These are phyloP conservation scores for Artibeus lituratus DNA, from an alignment of 2,797 vertebrate species.

Conservation along the genomic window DNA sequence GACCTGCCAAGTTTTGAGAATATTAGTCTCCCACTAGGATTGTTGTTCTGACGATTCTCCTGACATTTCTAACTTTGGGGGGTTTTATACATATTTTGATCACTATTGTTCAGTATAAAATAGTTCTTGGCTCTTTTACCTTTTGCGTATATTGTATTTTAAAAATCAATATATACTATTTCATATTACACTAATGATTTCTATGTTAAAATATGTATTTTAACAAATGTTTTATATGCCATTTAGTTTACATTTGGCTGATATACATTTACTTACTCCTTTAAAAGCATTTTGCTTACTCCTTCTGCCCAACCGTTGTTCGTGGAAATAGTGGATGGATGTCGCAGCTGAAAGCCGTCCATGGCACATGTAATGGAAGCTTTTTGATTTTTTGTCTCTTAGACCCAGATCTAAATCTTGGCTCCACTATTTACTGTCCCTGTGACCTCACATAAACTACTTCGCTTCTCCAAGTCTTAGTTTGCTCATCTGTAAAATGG, in stretches of 20 bases:
- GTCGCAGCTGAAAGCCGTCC: background rate
- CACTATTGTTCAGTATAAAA: background rate
- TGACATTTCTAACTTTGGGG: background rate
- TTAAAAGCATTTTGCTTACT: background rate
- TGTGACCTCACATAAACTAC: background rate
- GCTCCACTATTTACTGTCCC: background rate
- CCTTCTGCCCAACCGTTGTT: background rate
- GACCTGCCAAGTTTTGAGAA: background rate
- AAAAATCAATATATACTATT: background rate
- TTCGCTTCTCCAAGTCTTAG: background rate
- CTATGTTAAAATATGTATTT: conserved; percentile 5
- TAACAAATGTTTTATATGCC: background rate
- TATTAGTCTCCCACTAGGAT: background rate
- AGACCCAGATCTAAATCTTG: background rate
- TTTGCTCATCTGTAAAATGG: conserved; percentile 1
- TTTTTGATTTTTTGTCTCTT: background rate
- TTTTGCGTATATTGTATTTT: conserved; percentile 21
- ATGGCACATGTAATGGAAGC: background rate
- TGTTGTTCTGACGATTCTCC: background rate
- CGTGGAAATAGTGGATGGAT: background rate
- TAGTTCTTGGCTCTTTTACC: background rate
- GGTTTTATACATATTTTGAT: background rate
- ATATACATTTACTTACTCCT: background rate
- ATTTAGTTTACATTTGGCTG: conserved; percentile 1
- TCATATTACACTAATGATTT: background rate